Conservation (phyloP, 2,888 invertebrate genomes). For the Papilio demoleus region DNA sequence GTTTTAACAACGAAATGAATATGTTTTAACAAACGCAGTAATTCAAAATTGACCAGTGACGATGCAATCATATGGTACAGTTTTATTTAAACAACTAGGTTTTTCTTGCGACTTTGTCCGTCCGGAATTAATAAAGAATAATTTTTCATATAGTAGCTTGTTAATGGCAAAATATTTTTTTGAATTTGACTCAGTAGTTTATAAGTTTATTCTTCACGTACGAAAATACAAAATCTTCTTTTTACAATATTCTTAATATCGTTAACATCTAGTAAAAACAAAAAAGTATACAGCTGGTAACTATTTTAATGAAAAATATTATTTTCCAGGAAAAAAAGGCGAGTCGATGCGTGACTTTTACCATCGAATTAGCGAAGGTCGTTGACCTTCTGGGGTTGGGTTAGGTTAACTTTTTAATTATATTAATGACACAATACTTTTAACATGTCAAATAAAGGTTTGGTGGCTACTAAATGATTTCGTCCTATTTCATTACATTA, state of each 20-base stretch:
- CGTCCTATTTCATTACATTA: too few relatives aligned
- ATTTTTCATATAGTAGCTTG: too few relatives aligned
- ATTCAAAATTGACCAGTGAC: background rate
- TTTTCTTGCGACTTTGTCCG: too few relatives aligned
- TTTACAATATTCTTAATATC: too few relatives aligned
- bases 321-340: conserved; percentile 32
- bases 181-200: too few relatives aligned
- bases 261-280: too few relatives aligned
- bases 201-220: too few relatives aligned
- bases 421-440: conserved; percentile 2
- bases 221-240: too few relatives aligned
- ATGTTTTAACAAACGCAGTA: background rate
- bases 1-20: conserved; percentile 7
- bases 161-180: too few relatives aligned
- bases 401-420: conserved; percentile 33
- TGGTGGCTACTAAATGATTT: too few relatives aligned
- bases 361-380: conserved; percentile 31
- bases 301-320: conserved; percentile 17
- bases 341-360: conserved; percentile 36
- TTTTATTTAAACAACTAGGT: background rate
- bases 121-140: too few relatives aligned
- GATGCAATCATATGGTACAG: background rate
- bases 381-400: conserved; percentile 14
- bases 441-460: conserved; percentile 1
- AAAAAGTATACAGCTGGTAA: conserved; percentile 11